These are phyloP conservation scores for Psilopogon haemacephalus DNA, from an alignment of 2,113 vertebrate genomes.

Conservation along the genomic window DNA sequence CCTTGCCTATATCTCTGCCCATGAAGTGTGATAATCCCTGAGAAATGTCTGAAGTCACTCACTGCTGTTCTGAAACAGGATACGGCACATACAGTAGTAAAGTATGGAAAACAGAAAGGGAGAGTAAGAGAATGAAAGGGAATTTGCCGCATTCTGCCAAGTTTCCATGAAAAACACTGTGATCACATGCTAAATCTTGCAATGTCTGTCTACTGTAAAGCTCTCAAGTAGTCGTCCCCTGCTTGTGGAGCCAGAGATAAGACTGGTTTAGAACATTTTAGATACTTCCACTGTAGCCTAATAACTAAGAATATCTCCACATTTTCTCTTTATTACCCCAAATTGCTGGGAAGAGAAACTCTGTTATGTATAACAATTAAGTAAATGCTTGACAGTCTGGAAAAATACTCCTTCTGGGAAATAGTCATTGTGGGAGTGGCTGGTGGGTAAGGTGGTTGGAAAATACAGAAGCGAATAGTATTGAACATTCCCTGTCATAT, in stretches of 20 bases:
- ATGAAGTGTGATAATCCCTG: conserved; percentile 1
- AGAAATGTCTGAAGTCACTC: conserved; percentile 50
- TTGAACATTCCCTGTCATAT: not conserved
- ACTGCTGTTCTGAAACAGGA: conserved; percentile 30
- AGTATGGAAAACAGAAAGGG: not conserved
- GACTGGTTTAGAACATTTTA: not conserved
- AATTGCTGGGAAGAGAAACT: not conserved
- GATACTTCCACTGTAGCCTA: not conserved
- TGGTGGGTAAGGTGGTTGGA: not conserved
- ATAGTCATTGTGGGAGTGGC: not conserved
- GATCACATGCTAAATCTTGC: not conserved
- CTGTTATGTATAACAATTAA: not conserved
- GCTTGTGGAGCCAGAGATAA: not conserved
- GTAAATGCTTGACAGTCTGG: not conserved
- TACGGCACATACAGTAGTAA: not conserved
- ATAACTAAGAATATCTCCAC: not conserved
- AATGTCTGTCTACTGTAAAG: not conserved
- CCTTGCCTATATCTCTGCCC: not conserved
- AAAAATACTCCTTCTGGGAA: not conserved
- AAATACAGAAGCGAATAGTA: not conserved
- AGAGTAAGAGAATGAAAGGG: not conserved
- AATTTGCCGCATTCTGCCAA: conserved; percentile 11
- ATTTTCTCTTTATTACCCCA: not conserved
- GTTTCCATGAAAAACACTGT: not conserved
- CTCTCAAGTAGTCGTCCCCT: not conserved